Conservation (phyloP, 2,797 vertebrate genomes). For the Danio tinwini region DNA sequence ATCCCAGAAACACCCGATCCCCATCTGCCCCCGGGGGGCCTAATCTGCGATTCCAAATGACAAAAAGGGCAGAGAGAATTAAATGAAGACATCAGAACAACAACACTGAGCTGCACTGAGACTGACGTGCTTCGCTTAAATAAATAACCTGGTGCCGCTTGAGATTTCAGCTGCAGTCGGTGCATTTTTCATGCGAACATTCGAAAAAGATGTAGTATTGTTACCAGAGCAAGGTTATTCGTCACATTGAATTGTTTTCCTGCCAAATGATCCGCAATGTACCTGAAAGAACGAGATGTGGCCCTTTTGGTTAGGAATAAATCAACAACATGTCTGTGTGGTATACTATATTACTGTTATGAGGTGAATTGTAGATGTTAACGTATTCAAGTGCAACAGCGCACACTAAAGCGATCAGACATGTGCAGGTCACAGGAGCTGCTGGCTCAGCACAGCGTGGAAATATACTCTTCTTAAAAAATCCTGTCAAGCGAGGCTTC, state of each 20-base stretch:
- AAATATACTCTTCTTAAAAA: conserved; percentile 28
- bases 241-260: neutral
- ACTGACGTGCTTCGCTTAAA: neutral
- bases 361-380: conserved; percentile 9
- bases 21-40: conserved; percentile 1
- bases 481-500: conserved; percentile 30
- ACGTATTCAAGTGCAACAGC: conserved; percentile 35
- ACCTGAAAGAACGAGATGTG: neutral
- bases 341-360: conserved; percentile 5
- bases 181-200: neutral
- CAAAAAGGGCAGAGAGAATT: conserved; percentile 28
- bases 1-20: neutral
- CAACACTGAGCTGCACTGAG: neutral
- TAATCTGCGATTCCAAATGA: neutral
- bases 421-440: conserved; percentile 46
- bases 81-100: conserved; percentile 31
- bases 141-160: neutral
- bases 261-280: neutral
- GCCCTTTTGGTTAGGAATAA: neutral
- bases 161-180: neutral
- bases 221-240: neutral
- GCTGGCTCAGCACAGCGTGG: conserved; percentile 42
- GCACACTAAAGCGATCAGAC: conserved; percentile 42
- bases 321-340: neutral
- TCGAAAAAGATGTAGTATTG: neutral